Base-by-base conservation (phyloP, 2,888 invertebrate species). In the Chymomyza caudatula region DNA sequence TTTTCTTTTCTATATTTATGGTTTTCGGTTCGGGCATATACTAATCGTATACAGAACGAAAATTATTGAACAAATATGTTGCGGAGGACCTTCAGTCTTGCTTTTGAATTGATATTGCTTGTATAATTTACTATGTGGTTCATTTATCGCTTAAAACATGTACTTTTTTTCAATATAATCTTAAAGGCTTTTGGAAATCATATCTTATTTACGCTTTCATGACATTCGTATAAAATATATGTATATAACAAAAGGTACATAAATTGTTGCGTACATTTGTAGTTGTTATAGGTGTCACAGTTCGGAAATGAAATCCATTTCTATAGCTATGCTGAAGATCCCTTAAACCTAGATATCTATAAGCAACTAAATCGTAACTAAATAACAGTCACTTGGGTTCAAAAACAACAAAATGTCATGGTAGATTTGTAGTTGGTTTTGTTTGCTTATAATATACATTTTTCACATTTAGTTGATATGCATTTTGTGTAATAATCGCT, bases 61-160 rank as follows among this genome's bases (percentile, higher is more conserved):
- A 60, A 62, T 62, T 62, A 60, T 66, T 68, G 75, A 77, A 85
- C 73, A 84, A 81, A 51, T 62, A 55, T 86, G 72, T 71, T 81
- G 82, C 86, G 81, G 87, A 83, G 82, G 82, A 83, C 82, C 82
- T 86, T 83, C 82, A 83, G 82, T 83, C 82, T 86, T 78, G 55
- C 52, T 55, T 53, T 69, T 73, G 49, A 69, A 60, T 77, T 67
- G 49, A 67, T 72, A 85, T 80, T 75, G 74, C 74, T 74, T 54
- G 76, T 64, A 65, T 76, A 57, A 63, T 75, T 69, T 54, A 60
- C 47, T 57, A 42, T n/a, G 60, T 76, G 58, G 65, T 84, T 69
- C 67, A 65, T 47, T 77, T 74, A 47, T 57, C 22, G 29, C 29
- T 37, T 37, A 37, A 8, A 37, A 37, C 4, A 25, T 25, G 6